Conservation (phyloP, 2,797 vertebrate species). For the Kryptopterus vitreolus region DNA sequence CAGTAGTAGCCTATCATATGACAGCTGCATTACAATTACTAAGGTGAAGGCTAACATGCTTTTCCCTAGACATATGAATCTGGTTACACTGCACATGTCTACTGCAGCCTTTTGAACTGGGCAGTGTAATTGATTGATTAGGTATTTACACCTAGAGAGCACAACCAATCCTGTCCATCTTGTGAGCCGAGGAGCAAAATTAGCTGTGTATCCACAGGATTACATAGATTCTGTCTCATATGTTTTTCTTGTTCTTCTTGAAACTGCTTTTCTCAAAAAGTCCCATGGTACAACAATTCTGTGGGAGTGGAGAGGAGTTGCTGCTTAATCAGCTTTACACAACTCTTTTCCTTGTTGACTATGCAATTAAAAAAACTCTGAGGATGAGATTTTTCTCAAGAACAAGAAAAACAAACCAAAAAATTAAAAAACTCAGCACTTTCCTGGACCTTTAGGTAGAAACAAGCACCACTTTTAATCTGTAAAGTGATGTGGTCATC, state of each 20-base stretch:
- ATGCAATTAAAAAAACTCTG: slow-evolving; percentile 25
- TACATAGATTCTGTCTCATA: not conserved
- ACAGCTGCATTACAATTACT: not conserved
- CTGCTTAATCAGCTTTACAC: slow-evolving; percentile 39
- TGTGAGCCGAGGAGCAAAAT: no score
- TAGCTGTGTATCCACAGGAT: not conserved
- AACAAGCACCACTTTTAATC: not conserved
- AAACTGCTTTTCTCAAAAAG: not conserved
- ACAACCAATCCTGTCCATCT: not conserved
- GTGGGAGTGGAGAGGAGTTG: slow-evolving; percentile 1
- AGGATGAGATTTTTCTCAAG: not conserved
- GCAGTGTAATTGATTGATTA: not conserved
- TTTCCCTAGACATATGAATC: not conserved
- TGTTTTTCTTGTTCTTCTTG: not conserved
- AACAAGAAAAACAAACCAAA: not conserved
- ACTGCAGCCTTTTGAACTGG: not conserved
- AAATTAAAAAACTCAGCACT: no score
- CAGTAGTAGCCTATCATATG: not conserved
- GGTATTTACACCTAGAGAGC: not conserved
- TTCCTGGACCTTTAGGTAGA: not conserved
- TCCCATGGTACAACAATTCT: not conserved
- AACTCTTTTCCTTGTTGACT: slow-evolving; percentile 16
- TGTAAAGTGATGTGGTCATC: slow-evolving; percentile 17
- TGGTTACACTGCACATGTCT: no score
- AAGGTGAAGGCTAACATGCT: not conserved